Percentiles rank a stretch among this genome's conserved stretches.
These are phyloP conservation scores for Lasioglossum marginatum DNA, from an alignment of 2,888 invertebrate species.

Conservation along the genomic window DNA sequence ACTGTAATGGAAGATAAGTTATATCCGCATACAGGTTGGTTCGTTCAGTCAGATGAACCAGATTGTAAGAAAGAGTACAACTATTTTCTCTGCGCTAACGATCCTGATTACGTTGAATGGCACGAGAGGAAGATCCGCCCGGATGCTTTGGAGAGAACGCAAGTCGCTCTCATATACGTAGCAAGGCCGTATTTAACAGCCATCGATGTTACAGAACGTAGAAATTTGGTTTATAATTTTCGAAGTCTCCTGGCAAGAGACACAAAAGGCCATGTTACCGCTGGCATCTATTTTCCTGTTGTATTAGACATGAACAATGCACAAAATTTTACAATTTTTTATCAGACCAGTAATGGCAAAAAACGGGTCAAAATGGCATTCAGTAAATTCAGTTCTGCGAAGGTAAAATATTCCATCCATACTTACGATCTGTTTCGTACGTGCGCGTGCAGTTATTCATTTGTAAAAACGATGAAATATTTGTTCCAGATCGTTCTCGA, in stretches of 20 bases:
- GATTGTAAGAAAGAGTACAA: conserved; percentile 93
- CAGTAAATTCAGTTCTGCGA: conserved; percentile 87
- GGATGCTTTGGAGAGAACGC: conserved; percentile 86
- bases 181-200: conserved; percentile 92
- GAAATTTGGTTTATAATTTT: conserved; percentile 94
- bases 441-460: background rate
- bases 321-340: conserved; percentile 90
- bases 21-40: conserved; percentile 96
- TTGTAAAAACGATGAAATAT: background rate
- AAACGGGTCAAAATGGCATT: conserved; percentile 91
- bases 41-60: conserved; percentile 92
- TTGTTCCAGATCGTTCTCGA: conserved; percentile 75
- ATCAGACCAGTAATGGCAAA: conserved; percentile 89
- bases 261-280: conserved; percentile 92
- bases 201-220: conserved; percentile 94
- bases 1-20: conserved; percentile 94
- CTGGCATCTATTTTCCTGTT: conserved; percentile 94
- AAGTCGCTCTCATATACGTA: conserved; percentile 91
- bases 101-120: conserved; percentile 93
- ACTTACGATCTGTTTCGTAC: background rate
- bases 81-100: conserved; percentile 90
- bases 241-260: conserved; percentile 93
- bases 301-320: conserved; percentile 84
- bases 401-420: conserved; percentile 83
- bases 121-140: conserved; percentile 91